phyloP scores from a whole-genome alignment of 2,797 vertebrate species.

The Octomys mimax region DNA sequence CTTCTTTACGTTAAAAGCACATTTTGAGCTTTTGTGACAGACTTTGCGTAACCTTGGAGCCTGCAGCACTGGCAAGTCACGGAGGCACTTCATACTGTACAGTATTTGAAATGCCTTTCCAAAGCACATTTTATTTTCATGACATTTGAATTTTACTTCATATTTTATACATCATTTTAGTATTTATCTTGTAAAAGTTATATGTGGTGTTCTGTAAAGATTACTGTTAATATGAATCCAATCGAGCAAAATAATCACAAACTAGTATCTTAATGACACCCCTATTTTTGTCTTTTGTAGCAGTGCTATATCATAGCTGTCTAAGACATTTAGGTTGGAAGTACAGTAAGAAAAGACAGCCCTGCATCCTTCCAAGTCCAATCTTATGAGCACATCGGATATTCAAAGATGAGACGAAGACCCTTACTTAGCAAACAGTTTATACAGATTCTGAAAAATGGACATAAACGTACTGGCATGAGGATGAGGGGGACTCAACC shows the following conservation, averaged over 20 bases:
- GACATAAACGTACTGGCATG: conserved; percentile 34
- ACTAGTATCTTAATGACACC: conserved; percentile 19
- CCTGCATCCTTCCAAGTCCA: neutral
- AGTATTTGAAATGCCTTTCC: conserved; percentile 2
- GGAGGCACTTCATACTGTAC: neutral
- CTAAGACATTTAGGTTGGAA: conserved; percentile 20
- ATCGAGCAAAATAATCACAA: conserved; percentile 37
- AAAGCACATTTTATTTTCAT: conserved; percentile 42
- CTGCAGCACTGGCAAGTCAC: neutral
- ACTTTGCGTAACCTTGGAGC: neutral
- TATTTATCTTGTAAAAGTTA: conserved; percentile 51
- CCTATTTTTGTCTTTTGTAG: neutral
- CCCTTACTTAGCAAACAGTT: conserved; percentile 21
- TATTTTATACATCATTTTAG: conserved; percentile 11
- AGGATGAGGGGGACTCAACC: conserved; percentile 4
- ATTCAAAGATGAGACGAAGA: conserved; percentile 51
- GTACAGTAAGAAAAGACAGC: neutral
- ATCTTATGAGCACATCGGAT: neutral
- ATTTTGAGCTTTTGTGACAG: neutral
- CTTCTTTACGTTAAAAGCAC: neutral
- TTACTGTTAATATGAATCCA: neutral
- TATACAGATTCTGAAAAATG: conserved; percentile 50
- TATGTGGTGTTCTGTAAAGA: conserved; percentile 45
- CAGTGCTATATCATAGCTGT: neutral
- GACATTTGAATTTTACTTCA: conserved; percentile 27